Evolutionary conservation across 2,797 vertebrate genomes (phyloP).

Genomic region (Acrossocheilus wenchowensis): DNA sequence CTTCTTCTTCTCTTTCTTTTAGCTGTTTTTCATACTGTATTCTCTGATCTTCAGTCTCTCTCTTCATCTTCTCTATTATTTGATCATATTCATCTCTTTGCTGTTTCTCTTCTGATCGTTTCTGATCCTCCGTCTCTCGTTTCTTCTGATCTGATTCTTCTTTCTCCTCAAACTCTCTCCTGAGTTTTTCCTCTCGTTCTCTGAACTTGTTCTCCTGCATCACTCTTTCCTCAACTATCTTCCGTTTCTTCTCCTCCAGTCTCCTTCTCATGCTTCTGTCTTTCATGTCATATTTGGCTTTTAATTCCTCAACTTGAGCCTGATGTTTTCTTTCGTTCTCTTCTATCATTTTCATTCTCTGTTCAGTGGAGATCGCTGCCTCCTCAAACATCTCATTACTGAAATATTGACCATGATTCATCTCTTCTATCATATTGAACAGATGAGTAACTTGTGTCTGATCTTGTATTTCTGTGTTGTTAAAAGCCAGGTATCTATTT

Average conservation of each 20-base stretch:
- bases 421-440: neutral
- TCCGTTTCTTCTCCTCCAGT: too few relatives aligned
- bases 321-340: neutral
- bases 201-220: too few relatives aligned
- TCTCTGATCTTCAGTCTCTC: neutral
- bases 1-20: neutral
- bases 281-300: neutral
- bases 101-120: neutral
- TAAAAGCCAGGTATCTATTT: neutral
- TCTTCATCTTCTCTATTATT: neutral
- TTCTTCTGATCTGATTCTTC: too few relatives aligned
- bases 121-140: neutral
- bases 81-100: neutral
- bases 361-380: neutral
- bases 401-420: neutral
- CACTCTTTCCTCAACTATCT: too few relatives aligned
- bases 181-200: too few relatives aligned
- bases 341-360: neutral
- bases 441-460: neutral
- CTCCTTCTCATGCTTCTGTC: rapidly evolving
- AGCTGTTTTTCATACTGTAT: neutral
- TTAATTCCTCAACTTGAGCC: rapidly evolving
- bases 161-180: too few relatives aligned
- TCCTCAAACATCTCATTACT: constrained; percentile 26
- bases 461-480: neutral